Base-by-base conservation (phyloP, 2,888 invertebrate genomes). In the Macaria liturata region DNA sequence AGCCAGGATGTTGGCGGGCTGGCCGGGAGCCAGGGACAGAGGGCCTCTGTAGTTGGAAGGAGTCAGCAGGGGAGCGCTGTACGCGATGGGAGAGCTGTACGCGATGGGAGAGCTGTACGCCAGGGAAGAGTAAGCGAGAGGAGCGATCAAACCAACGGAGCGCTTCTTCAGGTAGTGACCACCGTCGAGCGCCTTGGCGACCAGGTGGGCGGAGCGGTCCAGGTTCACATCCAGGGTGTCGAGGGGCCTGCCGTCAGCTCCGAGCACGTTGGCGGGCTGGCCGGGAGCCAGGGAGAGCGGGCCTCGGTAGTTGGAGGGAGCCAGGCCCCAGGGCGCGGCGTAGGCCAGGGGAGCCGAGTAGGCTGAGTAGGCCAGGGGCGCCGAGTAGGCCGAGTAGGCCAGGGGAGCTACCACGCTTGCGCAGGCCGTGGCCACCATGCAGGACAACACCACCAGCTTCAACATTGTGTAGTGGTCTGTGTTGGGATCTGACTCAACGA, bases 401-500 rank as follows among this genome's bases (percentile, higher is more conserved):
- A 64, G 49, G 52, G 49, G 69, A 58, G 60, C 68, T 57, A 75
- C 32, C 32, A 70, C 67, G 47, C 72, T 60, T 20, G 94, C 94
- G 61, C 90, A 88, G 68, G 90, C 93, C 68, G 93, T 85, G 68
- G 94, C 93, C 82, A 94, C 69, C 71, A 94, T 80, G 86, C 94
- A 94, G 76, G 92, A 93, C 88, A 94, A 93, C 84, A 93, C 93
- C 91, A 93, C 93, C 92, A 92, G 81, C 78, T 91, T 91, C 81
- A 91, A 76, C 92, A 92, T 92, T 69, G 75, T 87, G 82, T 73
- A 78, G 77, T 81, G 88, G 89, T 88, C 89, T 91, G 90, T 90
- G 88, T 87, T 86, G 81, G 55, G 74, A 68, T 72, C 74, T 49
- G 61, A 60, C 69, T 75, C 59, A 65, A 60, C 68, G 71, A 80